Base-by-base conservation (phyloP, 2,888 invertebrate species). In the Zaprionus lineosus region DNA sequence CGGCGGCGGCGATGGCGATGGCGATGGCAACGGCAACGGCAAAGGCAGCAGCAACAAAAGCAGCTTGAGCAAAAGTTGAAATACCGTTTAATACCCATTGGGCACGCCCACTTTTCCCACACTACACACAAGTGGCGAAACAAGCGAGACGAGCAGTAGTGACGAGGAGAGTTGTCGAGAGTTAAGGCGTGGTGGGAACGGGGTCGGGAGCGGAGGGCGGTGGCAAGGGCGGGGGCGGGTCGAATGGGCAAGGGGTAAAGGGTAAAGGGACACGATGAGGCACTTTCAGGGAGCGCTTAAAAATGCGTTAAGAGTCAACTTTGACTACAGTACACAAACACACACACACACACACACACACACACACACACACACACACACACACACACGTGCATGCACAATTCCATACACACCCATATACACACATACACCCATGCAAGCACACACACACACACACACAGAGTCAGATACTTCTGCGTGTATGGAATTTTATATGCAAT, bases 231-330 rank as follows among this genome's bases (percentile, higher is more conserved):
- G 59, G 21, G 36, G 19, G 14, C 19, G 36, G 28, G 66, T 44
- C 56, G 40, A n/a, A n/a, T n/a, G n/a, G 29, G 16, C 37, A 28
- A 37, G 39, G 59, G 57, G 28, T 51, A 19, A 29, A 16, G 14
- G 15, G 36, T 28, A 61, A 41, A 46, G 40, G 21, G 12, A 47
- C 9, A 33, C 33, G 47, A 24, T 28, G 34, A 24, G 48, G 28
- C 59, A 12, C 24, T 37, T 60, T 19, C 60, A 60, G 60, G 53
- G 44, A 75, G 61, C 78, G 77, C 72, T 82, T 75, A 62, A 66
- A 78, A 84, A 81, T 81, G 82, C 81, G 81, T 81, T 78, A 84
- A 84, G 81, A 81, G 79, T 84, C 75, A 77, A 77, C 77, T 77
- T 77, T 82, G 82, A 72, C 77, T 72, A 60, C 77, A 62, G 55